Base-by-base conservation (phyloP, 2,113 vertebrate species). In the Scartelaos histophorus region DNA sequence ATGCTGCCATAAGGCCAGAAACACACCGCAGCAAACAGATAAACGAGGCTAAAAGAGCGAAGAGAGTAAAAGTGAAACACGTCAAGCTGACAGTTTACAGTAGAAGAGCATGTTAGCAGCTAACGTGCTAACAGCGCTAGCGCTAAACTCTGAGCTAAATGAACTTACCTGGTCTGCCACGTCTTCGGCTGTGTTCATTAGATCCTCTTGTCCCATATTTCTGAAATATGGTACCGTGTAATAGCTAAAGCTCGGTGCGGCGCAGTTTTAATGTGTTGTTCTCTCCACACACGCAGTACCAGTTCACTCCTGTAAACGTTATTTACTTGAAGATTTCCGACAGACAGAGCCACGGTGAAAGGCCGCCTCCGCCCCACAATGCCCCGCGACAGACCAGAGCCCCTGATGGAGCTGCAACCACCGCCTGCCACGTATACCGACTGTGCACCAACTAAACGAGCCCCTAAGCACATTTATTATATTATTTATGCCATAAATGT, bases 301-400 rank as follows among this genome's bases (percentile, higher is more conserved):
- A 43, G 10, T 49, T 69, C 77, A 74, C 73, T 79, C 74, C 73
- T 9, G 34, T 76, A 57, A 66, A 79, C 73, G 82, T 83, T 87
- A 87, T 84, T 88, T 86, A 82, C 85, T 89, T 82, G 71, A 79
- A 80, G 82, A 79, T 78, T 76, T 87, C 80, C 79, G 84, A 45
- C 67, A 86, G 72, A 73, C 62, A 73, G 66, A n/a, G n/a, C n/a
- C 75, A 66, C 76, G 84, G 85, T 86, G 87, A 88, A 89, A 91
- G 92, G 93, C 92, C 93, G 87, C 91, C 92, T 88, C 92, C 91
- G 90, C 90, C 94, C 94, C 93, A 94, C 91, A 94, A 94, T 94
- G 90, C 94, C 72, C 75, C 84, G 92, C 93, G 93, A 79, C 86
- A 76, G 77, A 80, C 81, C 77, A 81, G 51, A 13, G 73, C 74